These are phyloP conservation scores for Sceloporus tristichus DNA, from an alignment of 2,113 vertebrate genomes.

Conservation along the genomic window DNA sequence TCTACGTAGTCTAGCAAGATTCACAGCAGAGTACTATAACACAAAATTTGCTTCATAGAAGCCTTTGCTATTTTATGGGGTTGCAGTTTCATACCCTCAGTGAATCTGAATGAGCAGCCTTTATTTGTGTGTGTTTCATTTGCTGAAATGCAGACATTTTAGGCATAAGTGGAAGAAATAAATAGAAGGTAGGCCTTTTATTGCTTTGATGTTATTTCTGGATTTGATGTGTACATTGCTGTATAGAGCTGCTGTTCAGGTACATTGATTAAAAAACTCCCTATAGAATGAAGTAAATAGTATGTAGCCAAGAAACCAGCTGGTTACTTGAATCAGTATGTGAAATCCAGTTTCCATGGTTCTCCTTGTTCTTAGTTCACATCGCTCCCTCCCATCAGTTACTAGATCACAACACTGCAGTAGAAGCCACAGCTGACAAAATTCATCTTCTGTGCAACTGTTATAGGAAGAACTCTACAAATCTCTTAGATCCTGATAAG, in stretches of 20 bases:
- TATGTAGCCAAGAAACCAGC: neutral
- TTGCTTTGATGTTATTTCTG: neutral
- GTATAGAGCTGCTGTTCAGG: neutral
- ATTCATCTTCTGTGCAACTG: neutral
- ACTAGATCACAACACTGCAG: neutral
- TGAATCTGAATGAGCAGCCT: neutral
- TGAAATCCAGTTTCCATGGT: neutral
- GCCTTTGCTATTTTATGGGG: neutral
- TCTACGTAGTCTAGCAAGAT: neutral
- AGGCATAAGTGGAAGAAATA: neutral
- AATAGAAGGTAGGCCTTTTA: neutral
- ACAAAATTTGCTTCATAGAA: neutral
- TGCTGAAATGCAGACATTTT: neutral
- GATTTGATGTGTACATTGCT: neutral
- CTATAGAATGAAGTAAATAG: neutral
- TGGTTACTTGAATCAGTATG: neutral
- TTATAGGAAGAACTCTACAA: too few relatives aligned
- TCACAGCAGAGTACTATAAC: neutral
- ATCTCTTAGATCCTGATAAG: too few relatives aligned
- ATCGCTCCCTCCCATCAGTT: neutral
- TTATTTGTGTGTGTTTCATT: conserved; percentile 8
- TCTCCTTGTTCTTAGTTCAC: neutral
- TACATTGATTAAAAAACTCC: neutral
- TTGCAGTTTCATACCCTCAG: neutral
- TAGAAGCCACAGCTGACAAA: neutral